Evolutionary conservation across 2,797 vertebrate genomes (phyloP).

Genomic region (Enteromius fasciolatus): DNA sequence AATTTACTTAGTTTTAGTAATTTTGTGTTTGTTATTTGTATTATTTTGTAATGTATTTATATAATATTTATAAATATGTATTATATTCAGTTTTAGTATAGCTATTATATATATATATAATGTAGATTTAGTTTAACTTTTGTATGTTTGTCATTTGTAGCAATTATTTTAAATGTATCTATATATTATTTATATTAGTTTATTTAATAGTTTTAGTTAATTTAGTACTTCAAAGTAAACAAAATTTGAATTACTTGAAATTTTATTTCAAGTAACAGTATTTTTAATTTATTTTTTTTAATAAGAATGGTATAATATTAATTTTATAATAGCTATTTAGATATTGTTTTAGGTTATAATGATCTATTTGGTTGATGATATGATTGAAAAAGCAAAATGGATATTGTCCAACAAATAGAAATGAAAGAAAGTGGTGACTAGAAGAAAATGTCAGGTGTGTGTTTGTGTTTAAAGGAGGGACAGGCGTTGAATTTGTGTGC

Average conservation of each 20-base stretch:
- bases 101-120: too few species aligned
- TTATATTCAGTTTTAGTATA: neutral
- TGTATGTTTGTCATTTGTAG: too few species aligned
- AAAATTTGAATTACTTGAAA: too few species aligned
- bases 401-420: neutral
- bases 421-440: neutral
- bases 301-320: neutral
- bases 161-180: too few species aligned
- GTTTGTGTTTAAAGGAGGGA: neutral
- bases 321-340: neutral
- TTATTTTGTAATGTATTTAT: neutral
- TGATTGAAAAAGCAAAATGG: neutral
- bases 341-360: neutral
- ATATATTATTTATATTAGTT: too few species aligned
- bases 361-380: neutral
- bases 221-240: too few species aligned
- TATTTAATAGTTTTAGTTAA: too few species aligned
- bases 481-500: conserved; percentile 18
- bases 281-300: too few species aligned
- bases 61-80: too few species aligned
- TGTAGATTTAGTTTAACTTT: too few species aligned
- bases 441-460: conserved; percentile 23
- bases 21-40: neutral
- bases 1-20: neutral
- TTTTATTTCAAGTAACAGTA: neutral